Conservation (phyloP, 2,113 vertebrate species). For the Colius striatus region DNA sequence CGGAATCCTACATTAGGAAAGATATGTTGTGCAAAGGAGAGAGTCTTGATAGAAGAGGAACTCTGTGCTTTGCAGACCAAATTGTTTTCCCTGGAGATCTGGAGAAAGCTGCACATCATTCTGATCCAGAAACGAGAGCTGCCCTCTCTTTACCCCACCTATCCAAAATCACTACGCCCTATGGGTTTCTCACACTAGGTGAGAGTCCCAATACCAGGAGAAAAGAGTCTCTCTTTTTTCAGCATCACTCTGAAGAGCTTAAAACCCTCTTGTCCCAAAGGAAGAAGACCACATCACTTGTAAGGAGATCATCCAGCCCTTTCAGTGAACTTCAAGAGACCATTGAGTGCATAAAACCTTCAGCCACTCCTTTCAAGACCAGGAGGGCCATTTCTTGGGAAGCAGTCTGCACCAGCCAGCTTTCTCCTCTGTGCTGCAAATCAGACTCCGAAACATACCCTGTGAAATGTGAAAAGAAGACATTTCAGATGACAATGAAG, state of each 20-base stretch:
- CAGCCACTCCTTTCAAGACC: neutral
- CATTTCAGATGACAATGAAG: conserved; percentile 62
- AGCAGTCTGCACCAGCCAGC: neutral
- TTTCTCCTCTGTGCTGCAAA: neutral
- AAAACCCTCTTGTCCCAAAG: conserved; percentile 33
- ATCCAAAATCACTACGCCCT: conserved; percentile 70
- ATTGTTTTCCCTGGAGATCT: neutral
- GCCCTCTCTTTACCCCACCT: conserved; percentile 71
- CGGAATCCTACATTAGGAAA: conserved; percentile 26
- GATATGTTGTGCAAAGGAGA: neutral
- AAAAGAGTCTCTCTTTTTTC: conserved; percentile 77
- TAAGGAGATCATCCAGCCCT: neutral
- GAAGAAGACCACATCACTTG: neutral
- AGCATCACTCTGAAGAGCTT: conserved; percentile 27
- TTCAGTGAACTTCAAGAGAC: neutral
- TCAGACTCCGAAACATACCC: neutral
- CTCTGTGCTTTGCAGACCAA: neutral
- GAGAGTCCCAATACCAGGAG: conserved; percentile 71
- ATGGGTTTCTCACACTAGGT: conserved; percentile 65
- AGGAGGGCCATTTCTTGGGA: neutral
- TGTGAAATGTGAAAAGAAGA: conserved; percentile 61
- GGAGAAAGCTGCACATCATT: conserved; percentile 34
- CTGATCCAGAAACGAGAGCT: conserved; percentile 61
- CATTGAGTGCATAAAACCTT: neutral
- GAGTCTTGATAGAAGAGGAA: conserved; percentile 9